A percentile compares a stretch with the other conserved stretches of the same genome.
These are phyloP conservation scores for Mellilla xanthometata DNA, from an alignment of 2,888 invertebrate species.

Conservation along the genomic window DNA sequence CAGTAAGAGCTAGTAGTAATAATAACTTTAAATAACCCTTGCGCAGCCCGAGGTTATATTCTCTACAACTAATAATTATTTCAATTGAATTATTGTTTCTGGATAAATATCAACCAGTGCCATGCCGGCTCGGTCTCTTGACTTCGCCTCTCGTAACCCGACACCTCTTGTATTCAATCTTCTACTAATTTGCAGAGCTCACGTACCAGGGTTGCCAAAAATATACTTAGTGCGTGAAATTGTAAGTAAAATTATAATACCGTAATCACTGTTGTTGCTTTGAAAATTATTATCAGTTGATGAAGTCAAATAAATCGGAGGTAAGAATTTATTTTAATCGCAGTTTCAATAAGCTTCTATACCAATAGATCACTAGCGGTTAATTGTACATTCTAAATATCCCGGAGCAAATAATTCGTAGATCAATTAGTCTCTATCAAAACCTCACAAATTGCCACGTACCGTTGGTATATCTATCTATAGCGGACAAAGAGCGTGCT, in stretches of 20 bases:
- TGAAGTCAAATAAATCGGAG: no score
- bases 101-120: slow-evolving; percentile 27
- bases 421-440: slow-evolving; percentile 17
- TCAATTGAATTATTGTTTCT: slow-evolving; percentile 11
- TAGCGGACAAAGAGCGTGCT: slow-evolving; percentile 22
- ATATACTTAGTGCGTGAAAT: no score
- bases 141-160: slow-evolving; percentile 59
- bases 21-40: no score
- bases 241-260: no score
- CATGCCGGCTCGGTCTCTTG: slow-evolving; percentile 56
- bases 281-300: no score
- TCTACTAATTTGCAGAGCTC: slow-evolving; percentile 66
- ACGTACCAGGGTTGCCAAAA: slow-evolving; percentile 49
- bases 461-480: slow-evolving; percentile 5
- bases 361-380: no score
- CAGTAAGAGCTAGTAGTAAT: no score
- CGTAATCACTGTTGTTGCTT: no score
- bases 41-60: neutral
- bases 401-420: neutral
- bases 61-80: slow-evolving; percentile 6
- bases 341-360: no score
- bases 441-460: slow-evolving; percentile 17
- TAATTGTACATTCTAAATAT: neutral
- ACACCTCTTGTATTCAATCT: slow-evolving; percentile 74
- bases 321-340: no score